Conservation (phyloP, 2,113 vertebrate species). For the Pteronura brasiliensis region DNA sequence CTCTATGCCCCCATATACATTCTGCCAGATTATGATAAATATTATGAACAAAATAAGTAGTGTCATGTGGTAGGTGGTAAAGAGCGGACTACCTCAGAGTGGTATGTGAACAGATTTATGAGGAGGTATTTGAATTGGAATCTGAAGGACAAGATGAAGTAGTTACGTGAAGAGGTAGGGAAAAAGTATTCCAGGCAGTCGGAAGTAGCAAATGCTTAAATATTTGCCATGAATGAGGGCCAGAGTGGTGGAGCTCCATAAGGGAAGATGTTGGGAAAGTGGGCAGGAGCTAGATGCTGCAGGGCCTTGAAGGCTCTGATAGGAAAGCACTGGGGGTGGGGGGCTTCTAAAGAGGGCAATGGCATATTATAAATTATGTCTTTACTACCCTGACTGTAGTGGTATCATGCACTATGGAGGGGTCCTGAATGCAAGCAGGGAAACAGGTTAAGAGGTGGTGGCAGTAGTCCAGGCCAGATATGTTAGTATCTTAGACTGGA, state of each 20-base stretch:
- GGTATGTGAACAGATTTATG: background rate
- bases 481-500: background rate
- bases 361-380: background rate
- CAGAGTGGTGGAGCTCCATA: background rate
- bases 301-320: background rate
- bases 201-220: background rate
- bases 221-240: background rate
- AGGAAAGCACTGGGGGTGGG: background rate
- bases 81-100: background rate
- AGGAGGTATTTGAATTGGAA: background rate
- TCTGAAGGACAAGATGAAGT: background rate
- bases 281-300: background rate
- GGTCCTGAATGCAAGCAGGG: background rate
- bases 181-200: background rate
- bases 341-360: background rate
- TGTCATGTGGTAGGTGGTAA: background rate
- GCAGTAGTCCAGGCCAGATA: background rate
- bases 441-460: background rate
- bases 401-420: background rate
- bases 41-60: background rate
- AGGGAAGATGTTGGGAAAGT: background rate
- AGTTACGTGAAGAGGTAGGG: background rate
- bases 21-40: background rate
- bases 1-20: fast-evolving
- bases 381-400: background rate